Evolutionary conservation across 2,113 vertebrate genomes (phyloP), one percentile per base, ranked within the genome.

Genomic region (Onychostruthus taczanowskii): DNA sequence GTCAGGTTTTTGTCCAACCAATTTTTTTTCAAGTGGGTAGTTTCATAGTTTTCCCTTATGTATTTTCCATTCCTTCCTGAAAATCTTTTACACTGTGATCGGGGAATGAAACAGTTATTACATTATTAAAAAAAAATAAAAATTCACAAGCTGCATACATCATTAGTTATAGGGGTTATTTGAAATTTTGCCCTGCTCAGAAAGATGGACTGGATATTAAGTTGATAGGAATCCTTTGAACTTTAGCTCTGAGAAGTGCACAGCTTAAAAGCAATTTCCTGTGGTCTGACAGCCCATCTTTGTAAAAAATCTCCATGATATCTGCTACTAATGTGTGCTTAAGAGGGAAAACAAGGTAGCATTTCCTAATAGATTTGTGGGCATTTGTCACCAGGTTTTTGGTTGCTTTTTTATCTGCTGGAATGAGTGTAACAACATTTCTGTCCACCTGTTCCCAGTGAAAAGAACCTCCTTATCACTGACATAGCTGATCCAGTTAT

Each of bases 401-500:
- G 10, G 77, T 80, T 72, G 47, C 37, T 59, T 86, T 90, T 90
- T 86, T 78, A 37, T 85, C 79, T 78, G 53, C 61, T 90, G 47
- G 24, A 90, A 61, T 63, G 63, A 67, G 10, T 74, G 17, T 70
- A 76, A 24, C 66, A 87, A 81, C 47, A 72, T 92, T 95, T 93
- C 73, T 7, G 0, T 94, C 66, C 90, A 81, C 90, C 76, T 93
- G 79, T 86, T 90, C 85, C 61, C 47, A 39, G 16, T 78, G 79
- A 93, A 96, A 84, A 92, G 72, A 84, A 20, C 16, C 35, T 93
- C 47, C 76, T 93, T 88, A 56, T 86, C 85, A 35, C 63, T 90
- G 87, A 44, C 61, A 35, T n/a, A 84, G 47, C 92, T 95, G 72
- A 92, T n/a, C n/a, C n/a, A n/a, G n/a, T n/a, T n/a, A n/a, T 94